Evolutionary conservation across 2,797 vertebrate genomes (phyloP).

Genomic region (Esox masquinongy): DNA sequence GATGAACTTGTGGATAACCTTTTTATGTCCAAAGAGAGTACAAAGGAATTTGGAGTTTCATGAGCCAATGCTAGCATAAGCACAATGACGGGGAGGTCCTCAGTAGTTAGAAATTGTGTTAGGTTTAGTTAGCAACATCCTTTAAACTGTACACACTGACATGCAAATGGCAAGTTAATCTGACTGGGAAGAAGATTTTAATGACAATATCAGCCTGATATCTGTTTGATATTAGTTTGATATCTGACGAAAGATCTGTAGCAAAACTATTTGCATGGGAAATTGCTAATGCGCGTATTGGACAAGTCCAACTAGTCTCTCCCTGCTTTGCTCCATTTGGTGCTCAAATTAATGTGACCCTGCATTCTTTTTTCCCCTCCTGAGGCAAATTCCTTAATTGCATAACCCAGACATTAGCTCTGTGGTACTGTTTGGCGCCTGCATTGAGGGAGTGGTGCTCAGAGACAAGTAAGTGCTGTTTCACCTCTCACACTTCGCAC

Average conservation of each 20-base stretch:
- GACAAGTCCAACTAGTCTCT: not conserved
- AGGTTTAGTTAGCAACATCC: no score
- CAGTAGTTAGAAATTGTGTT: no score
- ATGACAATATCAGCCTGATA: not conserved
- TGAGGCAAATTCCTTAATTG: conserved; percentile 66
- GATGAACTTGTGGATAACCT: no score
- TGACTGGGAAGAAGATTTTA: not conserved
- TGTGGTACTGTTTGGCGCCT: conserved; percentile 90
- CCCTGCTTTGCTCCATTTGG: not conserved
- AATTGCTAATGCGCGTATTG: not conserved
- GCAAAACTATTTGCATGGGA: not conserved
- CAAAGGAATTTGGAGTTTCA: no score
- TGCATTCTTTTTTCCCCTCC: not conserved
- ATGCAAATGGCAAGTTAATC: no score
- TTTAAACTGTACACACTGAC: no score
- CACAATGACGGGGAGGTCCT: no score
- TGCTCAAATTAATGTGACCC: not conserved
- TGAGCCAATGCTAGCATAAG: no score
- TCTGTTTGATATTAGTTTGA: no score
- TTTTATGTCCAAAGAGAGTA: no score
- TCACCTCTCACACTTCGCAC: conserved; percentile 2
- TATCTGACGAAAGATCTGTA: not conserved
- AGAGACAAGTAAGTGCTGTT: conserved; percentile 88
- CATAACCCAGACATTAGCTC: conserved; percentile 80
- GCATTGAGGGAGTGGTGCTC: conserved; percentile 90